A percentile compares a stretch with the other conserved stretches of the same genome.
These are phyloP conservation scores for Muscicapa striata DNA, from an alignment of 2,797 vertebrate genomes.

Conservation along the genomic window DNA sequence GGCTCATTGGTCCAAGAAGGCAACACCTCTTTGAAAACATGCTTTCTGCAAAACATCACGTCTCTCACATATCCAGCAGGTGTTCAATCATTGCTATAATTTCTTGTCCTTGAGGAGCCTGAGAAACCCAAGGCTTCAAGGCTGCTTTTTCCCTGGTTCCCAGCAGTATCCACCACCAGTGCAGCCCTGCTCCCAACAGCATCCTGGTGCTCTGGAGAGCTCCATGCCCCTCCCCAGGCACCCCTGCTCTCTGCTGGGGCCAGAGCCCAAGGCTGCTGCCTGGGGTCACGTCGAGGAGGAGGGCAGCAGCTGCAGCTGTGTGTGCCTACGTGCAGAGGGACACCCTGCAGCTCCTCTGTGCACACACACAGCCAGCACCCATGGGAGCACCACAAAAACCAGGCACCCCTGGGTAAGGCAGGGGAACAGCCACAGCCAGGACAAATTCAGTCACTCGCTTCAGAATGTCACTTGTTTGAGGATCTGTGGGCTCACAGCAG, in stretches of 20 bases:
- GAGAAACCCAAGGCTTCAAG: no score
- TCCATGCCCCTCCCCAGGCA: not conserved
- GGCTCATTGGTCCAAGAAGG: no score
- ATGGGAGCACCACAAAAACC: fast-evolving
- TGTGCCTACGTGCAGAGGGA: not conserved
- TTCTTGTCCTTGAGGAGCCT: no score
- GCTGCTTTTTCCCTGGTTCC: no score
- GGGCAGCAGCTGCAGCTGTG: not conserved
- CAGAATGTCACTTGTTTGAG: not conserved
- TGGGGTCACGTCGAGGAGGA: not conserved
- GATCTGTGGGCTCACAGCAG: not conserved
- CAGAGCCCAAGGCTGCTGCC: not conserved
- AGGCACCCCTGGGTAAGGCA: not conserved
- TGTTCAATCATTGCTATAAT: no score
- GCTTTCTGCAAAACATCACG: no score
- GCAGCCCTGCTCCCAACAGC: not conserved
- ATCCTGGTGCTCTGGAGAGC: not conserved
- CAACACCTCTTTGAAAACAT: no score
- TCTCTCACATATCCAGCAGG: no score
- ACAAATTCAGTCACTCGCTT: not conserved
- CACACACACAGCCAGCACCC: not conserved
- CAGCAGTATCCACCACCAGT: not conserved
- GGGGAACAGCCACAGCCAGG: not conserved
- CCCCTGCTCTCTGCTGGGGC: not conserved
- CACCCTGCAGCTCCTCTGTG: not conserved